Percentiles rank a stretch among this genome's conserved stretches.
Conservation (phyloP, 2,113 vertebrate species). For the Ceyx margarethae region DNA sequence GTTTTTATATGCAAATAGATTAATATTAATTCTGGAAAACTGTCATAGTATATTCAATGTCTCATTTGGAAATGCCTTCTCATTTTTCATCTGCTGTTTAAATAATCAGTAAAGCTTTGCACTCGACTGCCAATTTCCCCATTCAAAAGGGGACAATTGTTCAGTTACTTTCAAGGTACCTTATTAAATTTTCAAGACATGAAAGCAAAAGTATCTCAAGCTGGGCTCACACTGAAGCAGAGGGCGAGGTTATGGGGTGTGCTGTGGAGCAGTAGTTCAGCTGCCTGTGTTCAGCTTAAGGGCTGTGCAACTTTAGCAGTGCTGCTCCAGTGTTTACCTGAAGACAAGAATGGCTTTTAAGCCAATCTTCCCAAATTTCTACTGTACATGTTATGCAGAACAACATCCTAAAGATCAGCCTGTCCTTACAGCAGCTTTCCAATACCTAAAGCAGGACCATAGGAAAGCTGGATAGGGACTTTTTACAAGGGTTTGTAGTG, state of each 20-base stretch:
- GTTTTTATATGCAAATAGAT: not conserved
- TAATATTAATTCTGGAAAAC: not conserved
- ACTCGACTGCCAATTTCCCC: not conserved
- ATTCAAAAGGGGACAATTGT: not conserved
- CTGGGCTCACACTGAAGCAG: accelerated
- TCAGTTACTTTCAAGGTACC: not conserved
- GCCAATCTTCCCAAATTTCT: not conserved
- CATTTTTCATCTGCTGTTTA: not conserved
- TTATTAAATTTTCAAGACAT: not conserved
- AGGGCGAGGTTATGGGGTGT: accelerated
- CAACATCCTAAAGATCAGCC: not conserved
- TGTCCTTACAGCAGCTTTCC: not conserved
- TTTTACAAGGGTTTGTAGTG: not conserved
- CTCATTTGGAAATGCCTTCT: not conserved
- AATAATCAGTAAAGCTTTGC: not conserved
- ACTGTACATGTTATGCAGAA: accelerated
- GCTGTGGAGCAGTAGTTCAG: no score
- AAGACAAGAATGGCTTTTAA: not conserved
- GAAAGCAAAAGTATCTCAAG: not conserved
- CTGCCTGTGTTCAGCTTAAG: accelerated
- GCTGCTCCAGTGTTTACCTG: not conserved
- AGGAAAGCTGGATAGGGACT: not conserved
- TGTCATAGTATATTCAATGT: accelerated
- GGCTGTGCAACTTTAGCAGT: no score
- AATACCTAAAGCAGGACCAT: not conserved